These are phyloP conservation scores for Stratiomys singularior DNA, from an alignment of 2,888 invertebrate genomes.

Conservation along the genomic window DNA sequence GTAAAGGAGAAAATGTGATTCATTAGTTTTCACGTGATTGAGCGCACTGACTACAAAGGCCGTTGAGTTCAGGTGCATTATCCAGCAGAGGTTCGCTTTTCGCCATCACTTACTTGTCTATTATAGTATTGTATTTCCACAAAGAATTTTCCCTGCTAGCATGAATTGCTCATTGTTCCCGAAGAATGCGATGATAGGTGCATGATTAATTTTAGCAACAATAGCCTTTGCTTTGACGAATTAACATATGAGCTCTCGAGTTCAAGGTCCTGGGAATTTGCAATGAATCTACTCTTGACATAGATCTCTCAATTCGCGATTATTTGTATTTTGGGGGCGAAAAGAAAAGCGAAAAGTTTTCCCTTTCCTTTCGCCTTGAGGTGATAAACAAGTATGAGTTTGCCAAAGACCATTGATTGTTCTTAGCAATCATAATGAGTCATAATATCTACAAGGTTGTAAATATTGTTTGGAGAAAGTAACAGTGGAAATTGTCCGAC, in stretches of 20 bases:
- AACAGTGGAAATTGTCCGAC: no score
- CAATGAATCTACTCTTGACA: constrained; percentile 16
- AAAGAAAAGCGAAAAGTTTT: neutral
- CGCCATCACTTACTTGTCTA: neutral
- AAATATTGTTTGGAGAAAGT: no score
- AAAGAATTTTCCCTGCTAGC: no score
- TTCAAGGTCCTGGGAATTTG: constrained; percentile 34
- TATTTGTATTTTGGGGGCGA: neutral
- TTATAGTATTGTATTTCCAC: neutral
- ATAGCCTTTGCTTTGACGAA: neutral
- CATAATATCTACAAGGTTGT: no score
- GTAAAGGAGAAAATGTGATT: constrained; percentile 27
- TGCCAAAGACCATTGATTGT: no score
- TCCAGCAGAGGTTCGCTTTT: constrained; percentile 5
- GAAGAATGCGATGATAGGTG: no score
- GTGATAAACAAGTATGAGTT: no score
- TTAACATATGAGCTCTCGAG: constrained; percentile 12
- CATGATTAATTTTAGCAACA: neutral
- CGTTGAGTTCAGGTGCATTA: constrained; percentile 8
- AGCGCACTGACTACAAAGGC: neutral
- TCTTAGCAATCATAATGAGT: no score
- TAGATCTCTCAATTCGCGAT: neutral
- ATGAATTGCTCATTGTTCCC: no score
- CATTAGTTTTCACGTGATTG: neutral
- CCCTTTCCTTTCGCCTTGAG: neutral